These are phyloP conservation scores for Melanchra persicariae DNA, from an alignment of 2,888 invertebrate species.

Conservation along the genomic window DNA sequence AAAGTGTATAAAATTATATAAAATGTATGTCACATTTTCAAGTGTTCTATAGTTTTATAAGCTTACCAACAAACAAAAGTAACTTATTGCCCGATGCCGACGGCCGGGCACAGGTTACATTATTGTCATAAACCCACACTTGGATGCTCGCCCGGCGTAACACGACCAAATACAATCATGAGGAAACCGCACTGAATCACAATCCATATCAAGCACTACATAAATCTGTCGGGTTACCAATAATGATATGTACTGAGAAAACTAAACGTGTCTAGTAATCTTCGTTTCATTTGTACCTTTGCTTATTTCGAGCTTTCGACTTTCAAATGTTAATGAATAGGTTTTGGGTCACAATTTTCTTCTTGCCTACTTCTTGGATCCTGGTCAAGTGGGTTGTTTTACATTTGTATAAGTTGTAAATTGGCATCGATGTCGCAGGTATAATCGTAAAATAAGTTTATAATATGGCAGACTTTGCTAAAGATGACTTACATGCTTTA, in stretches of 20 bases:
- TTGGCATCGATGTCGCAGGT: conserved; percentile 42
- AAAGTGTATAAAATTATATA: neutral
- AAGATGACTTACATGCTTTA: conserved; percentile 15
- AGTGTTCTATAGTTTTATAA: conserved; percentile 82
- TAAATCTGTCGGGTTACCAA: conserved; percentile 64
- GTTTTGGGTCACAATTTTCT: conserved; percentile 55
- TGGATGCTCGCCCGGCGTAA: conserved; percentile 72
- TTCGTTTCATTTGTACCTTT: conserved; percentile 50
- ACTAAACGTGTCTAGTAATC: conserved; percentile 61
- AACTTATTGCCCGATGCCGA: conserved; percentile 82
- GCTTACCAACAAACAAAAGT: conserved; percentile 86
- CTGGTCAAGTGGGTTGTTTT: conserved; percentile 36
- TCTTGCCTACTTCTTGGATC: conserved; percentile 31
- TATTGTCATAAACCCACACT: conserved; percentile 78
- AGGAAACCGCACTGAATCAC: conserved; percentile 68
- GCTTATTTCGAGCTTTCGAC: conserved; percentile 61
- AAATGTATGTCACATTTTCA: conserved; percentile 66
- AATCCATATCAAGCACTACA: conserved; percentile 62
- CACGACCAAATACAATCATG: conserved; percentile 71
- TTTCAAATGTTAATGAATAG: conserved; percentile 60
- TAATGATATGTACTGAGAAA: conserved; percentile 68
- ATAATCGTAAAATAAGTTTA: conserved; percentile 35
- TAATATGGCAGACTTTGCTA: conserved; percentile 16
- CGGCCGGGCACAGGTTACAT: conserved; percentile 83
- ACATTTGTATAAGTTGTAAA: conserved; percentile 43